phyloP scores from a whole-genome alignment of 2,113 vertebrate genomes.

The Pseudonaja textilis region DNA sequence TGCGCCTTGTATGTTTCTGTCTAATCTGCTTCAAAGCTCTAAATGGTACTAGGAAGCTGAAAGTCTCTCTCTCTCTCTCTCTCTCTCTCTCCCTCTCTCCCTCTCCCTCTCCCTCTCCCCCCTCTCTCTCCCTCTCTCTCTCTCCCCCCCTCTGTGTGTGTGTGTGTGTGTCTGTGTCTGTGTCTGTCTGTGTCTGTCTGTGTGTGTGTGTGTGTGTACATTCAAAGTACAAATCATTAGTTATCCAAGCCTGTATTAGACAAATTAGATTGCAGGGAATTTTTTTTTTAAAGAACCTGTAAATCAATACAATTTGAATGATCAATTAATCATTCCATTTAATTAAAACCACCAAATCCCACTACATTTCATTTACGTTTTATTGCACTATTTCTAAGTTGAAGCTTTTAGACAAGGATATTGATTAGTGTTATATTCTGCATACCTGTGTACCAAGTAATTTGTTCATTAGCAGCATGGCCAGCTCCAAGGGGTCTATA shows the following conservation, averaged over 20 bases:
- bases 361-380: slow-evolving; percentile 56
- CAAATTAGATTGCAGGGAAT: slow-evolving; percentile 59
- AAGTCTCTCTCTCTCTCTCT: neutral
- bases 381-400: slow-evolving; percentile 53
- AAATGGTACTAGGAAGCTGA: neutral
- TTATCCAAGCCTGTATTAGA: slow-evolving; percentile 53
- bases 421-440: slow-evolving; percentile 40
- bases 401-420: slow-evolving; percentile 47
- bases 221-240: slow-evolving; percentile 52
- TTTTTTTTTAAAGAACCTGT: slow-evolving; percentile 57
- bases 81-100: too few species aligned
- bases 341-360: slow-evolving; percentile 67
- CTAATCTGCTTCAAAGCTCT: too few species aligned
- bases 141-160: too few species aligned
- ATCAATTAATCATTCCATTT: slow-evolving; percentile 64
- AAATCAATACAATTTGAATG: slow-evolving; percentile 67
- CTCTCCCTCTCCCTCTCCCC: too few species aligned
- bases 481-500: slow-evolving; percentile 22
- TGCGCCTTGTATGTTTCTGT: neutral
- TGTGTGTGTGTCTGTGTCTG: too few species aligned
- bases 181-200: neutral
- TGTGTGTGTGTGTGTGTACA: neutral
- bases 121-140: too few species aligned
- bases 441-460: slow-evolving; percentile 44
- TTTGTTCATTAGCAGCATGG: slow-evolving; percentile 53